A percentile compares a stretch with the other conserved stretches of the same genome.
Conservation (phyloP, 2,888 invertebrate genomes). For the Acrocera orbiculus region DNA sequence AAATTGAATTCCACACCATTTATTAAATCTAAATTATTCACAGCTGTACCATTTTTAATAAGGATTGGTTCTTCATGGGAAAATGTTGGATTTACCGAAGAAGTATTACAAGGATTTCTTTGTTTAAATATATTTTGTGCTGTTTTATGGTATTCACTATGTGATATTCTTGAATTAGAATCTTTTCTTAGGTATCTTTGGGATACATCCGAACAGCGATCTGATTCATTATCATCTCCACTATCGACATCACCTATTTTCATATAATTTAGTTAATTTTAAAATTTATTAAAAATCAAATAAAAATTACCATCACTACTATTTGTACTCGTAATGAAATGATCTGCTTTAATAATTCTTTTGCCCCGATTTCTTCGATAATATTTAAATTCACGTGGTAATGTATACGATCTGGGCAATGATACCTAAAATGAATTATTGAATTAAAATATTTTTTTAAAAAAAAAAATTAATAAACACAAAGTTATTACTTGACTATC, state of each 20-base stretch:
- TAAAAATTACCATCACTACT: slow-evolving; percentile 54
- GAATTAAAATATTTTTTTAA: slow-evolving; percentile 1
- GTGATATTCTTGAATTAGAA: slow-evolving; percentile 10
- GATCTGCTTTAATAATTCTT: slow-evolving; percentile 43
- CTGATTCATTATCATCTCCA: slow-evolving; percentile 49
- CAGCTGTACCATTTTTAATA: slow-evolving; percentile 12
- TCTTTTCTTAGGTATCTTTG: slow-evolving; percentile 8
- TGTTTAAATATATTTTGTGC: slow-evolving; percentile 9
- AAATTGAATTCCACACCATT: slow-evolving; percentile 15
- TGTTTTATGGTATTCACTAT: slow-evolving; percentile 14
- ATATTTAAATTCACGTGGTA: slow-evolving; percentile 73
- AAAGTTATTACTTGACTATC: slow-evolving; percentile 55
- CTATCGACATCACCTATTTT: slow-evolving; percentile 63
- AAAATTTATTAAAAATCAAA: neutral
- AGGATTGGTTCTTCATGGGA: too few relatives aligned
- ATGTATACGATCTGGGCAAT: slow-evolving; percentile 65
- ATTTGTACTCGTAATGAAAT: slow-evolving; percentile 63
- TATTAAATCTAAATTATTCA: slow-evolving; percentile 18
- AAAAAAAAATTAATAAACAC: too few relatives aligned
- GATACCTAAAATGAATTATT: slow-evolving; percentile 55
- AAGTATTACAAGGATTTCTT: slow-evolving; percentile 5
- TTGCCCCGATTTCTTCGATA: slow-evolving; percentile 40
- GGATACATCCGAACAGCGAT: slow-evolving; percentile 33
- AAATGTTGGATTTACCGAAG: slow-evolving; percentile 1
- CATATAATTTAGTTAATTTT: neutral